These are phyloP conservation scores for Vicugna pacos DNA, from an alignment of 2,113 vertebrate genomes.

Conservation along the genomic window DNA sequence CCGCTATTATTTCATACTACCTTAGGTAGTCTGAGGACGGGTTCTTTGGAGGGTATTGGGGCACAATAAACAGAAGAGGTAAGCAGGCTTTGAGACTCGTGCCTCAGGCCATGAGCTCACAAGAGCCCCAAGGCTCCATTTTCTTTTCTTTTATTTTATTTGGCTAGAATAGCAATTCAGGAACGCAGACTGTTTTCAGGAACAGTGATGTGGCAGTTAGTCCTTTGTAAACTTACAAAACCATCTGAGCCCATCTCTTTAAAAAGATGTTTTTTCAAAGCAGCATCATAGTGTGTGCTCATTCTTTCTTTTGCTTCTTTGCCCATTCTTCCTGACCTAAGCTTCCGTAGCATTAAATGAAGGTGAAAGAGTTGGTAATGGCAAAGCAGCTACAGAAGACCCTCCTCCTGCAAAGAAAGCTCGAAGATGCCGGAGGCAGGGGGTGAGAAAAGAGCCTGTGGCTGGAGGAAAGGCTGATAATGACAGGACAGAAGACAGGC, in stretches of 20 bases:
- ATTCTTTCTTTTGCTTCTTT: slow-evolving; percentile 16
- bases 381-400: not conserved
- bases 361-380: slow-evolving; percentile 45
- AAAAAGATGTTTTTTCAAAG: slow-evolving; percentile 15
- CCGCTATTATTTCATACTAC: not conserved
- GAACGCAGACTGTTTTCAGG: not conserved
- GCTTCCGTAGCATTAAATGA: slow-evolving; percentile 23
- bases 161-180: not conserved
- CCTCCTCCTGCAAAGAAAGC: slow-evolving; percentile 66
- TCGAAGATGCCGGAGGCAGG: not conserved
- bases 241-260: slow-evolving; percentile 37
- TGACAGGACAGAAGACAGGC: not conserved
- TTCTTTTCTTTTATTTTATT: slow-evolving; percentile 11
- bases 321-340: not conserved
- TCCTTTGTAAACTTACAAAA: slow-evolving; percentile 40
- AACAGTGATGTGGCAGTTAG: not conserved
- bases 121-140: not conserved
- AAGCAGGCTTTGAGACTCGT: not conserved
- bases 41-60: not conserved
- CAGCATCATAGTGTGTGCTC: not conserved
- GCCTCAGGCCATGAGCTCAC: not conserved
- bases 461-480: not conserved
- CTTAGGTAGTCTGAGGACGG: not conserved
- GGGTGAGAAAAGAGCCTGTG: not conserved
- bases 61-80: not conserved